Evolutionary conservation across 2,797 vertebrate genomes (phyloP).

Genomic region (Chromis chromis): DNA sequence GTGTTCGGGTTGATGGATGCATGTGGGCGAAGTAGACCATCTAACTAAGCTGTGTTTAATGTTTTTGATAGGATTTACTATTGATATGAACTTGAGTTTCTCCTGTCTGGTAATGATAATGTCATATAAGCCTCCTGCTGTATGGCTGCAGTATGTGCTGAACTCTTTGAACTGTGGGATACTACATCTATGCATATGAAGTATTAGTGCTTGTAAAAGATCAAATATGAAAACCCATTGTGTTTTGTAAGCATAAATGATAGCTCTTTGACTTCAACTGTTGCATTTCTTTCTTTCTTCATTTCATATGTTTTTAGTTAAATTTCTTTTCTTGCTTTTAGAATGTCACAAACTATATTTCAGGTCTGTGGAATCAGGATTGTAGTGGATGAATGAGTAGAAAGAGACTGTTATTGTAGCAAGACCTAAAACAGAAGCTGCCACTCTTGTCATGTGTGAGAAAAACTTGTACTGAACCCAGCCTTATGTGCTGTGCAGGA

Average conservation of each 20-base stretch:
- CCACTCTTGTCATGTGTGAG: not conserved
- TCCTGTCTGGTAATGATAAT: constrained; percentile 3
- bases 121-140: not conserved
- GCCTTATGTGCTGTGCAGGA: constrained; percentile 7
- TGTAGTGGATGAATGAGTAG: not conserved
- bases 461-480: constrained; percentile 12
- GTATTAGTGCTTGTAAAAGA: not conserved
- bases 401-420: constrained; percentile 6
- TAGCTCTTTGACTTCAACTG: not conserved
- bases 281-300: not conserved
- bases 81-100: constrained; percentile 25
- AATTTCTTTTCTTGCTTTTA: not conserved
- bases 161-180: not conserved
- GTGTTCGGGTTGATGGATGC: not conserved
- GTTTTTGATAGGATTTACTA: constrained; percentile 38
- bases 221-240: not conserved
- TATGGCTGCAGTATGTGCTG: constrained; percentile 9
- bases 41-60: constrained; percentile 42
- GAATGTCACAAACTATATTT: not conserved
- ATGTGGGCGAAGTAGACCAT: constrained; percentile 29
- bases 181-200: not conserved
- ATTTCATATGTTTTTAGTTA: not conserved
- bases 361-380: not conserved
- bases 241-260: not conserved
- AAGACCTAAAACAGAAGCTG: constrained; percentile 14